Evolutionary conservation across 2,797 vertebrate species (phyloP).

Genomic region (Morelia viridis): DNA sequence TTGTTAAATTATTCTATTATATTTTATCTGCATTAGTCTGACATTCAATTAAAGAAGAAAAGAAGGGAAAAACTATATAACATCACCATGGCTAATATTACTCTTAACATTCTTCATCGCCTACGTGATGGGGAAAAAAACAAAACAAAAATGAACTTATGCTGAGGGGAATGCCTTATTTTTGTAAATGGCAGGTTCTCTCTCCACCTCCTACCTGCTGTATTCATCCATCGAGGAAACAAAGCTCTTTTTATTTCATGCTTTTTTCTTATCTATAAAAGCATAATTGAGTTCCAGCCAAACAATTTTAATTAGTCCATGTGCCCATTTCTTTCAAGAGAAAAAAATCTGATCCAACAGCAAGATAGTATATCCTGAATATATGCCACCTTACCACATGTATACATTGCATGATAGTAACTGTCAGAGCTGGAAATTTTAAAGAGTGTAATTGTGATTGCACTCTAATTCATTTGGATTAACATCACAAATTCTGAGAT

Average conservation of each 20-base stretch:
- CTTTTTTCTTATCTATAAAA: conserved; percentile 10
- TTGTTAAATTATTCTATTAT: not conserved
- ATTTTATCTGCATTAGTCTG: conserved; percentile 47
- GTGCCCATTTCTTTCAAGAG: not conserved
- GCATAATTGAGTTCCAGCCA: conserved; percentile 10
- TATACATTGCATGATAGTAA: not conserved
- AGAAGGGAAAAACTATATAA: not conserved
- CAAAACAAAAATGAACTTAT: not conserved
- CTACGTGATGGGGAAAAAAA: conserved; percentile 25
- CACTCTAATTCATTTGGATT: not conserved
- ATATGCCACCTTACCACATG: not conserved
- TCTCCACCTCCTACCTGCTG: not conserved
- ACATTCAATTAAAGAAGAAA: not conserved
- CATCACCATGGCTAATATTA: not conserved
- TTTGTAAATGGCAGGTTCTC: conserved; percentile 15
- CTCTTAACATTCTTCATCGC: conserved; percentile 9
- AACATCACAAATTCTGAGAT: not conserved
- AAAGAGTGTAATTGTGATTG: not conserved
- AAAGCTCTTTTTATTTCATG: conserved; percentile 6
- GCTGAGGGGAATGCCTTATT: conserved; percentile 28
- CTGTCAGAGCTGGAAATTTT: not conserved
- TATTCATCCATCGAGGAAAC: conserved; percentile 31
- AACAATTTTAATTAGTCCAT: conserved; percentile 32
- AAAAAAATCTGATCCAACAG: not conserved
- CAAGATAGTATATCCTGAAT: not conserved